Evolutionary conservation across 1,140 invertebrate genomes (phyloP).

Genomic region (Anastrepha ludens): DNA sequence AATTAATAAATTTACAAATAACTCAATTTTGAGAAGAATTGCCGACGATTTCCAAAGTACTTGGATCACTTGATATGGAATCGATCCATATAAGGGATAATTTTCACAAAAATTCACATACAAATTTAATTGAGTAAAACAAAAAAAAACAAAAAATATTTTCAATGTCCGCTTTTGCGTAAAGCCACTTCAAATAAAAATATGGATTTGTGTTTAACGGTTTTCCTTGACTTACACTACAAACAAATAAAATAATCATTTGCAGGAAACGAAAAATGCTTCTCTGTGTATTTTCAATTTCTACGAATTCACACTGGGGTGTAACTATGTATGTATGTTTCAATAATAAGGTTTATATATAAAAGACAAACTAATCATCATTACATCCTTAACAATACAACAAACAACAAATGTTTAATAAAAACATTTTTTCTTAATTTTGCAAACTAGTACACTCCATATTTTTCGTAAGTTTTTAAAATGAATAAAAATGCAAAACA

Average conservation of each 20-base stretch:
- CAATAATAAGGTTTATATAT: background rate
- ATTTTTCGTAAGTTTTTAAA: background rate
- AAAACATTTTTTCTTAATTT: constrained; percentile 42
- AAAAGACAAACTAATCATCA: background rate
- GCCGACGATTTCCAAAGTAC: no score
- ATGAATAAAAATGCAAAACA: constrained; percentile 45
- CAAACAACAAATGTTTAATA: constrained; percentile 27
- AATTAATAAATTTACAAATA: no score
- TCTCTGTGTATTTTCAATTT: background rate
- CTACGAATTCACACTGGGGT: background rate
- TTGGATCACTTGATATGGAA: no score
- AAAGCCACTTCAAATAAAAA: no score
- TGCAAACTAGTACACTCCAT: background rate
- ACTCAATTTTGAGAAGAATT: no score
- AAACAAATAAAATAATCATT: background rate
- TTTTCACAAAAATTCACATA: no score
- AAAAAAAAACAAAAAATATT: background rate
- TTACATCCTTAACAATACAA: constrained; percentile 50
- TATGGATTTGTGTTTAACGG: no score
- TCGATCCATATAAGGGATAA: no score
- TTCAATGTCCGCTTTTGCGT: background rate
- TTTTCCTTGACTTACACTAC: no score
- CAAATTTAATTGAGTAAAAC: no score
- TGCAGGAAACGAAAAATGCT: background rate
- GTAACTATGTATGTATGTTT: constrained; percentile 1